A percentile compares a stretch with the other conserved stretches of the same genome.
Evolutionary conservation across 2,797 vertebrate species (phyloP).

Genomic region (Phalanger gymnotis): DNA sequence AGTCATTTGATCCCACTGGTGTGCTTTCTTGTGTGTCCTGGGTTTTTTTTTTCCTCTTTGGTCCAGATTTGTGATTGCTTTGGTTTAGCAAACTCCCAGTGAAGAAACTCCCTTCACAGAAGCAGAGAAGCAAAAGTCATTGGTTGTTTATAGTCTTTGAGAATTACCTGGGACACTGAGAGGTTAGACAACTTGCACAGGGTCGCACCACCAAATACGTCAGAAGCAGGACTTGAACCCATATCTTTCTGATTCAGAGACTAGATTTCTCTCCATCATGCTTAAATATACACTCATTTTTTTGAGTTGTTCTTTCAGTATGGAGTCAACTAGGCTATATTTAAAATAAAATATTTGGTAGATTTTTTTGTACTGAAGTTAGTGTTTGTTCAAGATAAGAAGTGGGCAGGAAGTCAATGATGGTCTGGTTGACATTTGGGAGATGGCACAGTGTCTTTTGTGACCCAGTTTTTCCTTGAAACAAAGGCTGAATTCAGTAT

Average conservation of each 20-base stretch:
- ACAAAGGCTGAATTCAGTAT: background rate
- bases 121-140: background rate
- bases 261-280: background rate
- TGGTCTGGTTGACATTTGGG: background rate
- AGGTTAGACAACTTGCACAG: background rate
- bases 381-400: background rate
- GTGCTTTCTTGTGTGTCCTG: conserved; percentile 32
- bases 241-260: background rate
- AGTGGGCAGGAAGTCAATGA: background rate
- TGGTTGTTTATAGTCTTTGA: background rate
- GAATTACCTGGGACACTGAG: background rate
- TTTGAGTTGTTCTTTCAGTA: background rate
- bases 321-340: background rate
- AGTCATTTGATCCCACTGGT: conserved; percentile 37
- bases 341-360: background rate
- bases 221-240: background rate
- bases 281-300: background rate
- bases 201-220: background rate
- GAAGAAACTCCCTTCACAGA: background rate
- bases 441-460: background rate
- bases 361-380: background rate
- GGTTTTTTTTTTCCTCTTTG: background rate
- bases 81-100: background rate
- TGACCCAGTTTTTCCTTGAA: background rate
- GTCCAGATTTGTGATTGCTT: background rate